A percentile compares a stretch with the other conserved stretches of the same genome.
phyloP scores from a whole-genome alignment of 2,797 vertebrate species.

The Gorsachius magnificus region DNA sequence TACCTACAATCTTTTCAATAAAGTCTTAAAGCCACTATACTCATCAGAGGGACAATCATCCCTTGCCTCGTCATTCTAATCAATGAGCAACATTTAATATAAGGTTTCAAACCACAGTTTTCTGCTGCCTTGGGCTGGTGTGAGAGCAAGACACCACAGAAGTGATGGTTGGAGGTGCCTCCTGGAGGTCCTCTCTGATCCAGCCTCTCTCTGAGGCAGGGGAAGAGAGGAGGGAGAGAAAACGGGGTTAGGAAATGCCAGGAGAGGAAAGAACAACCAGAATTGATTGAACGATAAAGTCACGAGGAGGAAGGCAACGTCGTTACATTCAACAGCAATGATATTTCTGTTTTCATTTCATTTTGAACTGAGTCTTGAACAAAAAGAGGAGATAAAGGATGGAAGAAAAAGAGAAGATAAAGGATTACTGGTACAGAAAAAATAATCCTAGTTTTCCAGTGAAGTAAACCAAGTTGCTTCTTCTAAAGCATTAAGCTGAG shows the following conservation, averaged over 20 bases:
- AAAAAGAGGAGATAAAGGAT: not conserved
- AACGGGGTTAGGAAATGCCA: not conserved
- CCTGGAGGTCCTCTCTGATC: not conserved
- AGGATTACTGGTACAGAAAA: not conserved
- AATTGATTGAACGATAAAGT: not conserved
- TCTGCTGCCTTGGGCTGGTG: not conserved
- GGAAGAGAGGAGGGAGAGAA: not conserved
- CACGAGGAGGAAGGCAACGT: not conserved
- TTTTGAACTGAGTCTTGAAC: not conserved
- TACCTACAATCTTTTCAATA: not conserved
- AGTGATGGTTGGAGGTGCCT: not conserved
- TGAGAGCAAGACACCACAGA: not conserved
- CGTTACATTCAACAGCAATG: not conserved
- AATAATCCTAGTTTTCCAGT: not conserved
- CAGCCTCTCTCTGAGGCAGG: not conserved
- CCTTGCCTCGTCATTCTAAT: not conserved
- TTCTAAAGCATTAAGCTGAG: not conserved
- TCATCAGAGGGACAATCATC: not conserved
- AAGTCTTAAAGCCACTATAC: not conserved
- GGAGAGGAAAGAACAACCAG: not conserved
- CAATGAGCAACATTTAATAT: not conserved
- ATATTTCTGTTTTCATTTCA: not conserved
- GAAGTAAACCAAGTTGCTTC: not conserved
- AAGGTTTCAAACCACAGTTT: not conserved
- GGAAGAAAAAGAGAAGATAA: not conserved